Evolutionary conservation across 2,888 invertebrate species (phyloP), one percentile per base, ranked within the genome.

Genomic region (Psylliodes chrysocephalus): DNA sequence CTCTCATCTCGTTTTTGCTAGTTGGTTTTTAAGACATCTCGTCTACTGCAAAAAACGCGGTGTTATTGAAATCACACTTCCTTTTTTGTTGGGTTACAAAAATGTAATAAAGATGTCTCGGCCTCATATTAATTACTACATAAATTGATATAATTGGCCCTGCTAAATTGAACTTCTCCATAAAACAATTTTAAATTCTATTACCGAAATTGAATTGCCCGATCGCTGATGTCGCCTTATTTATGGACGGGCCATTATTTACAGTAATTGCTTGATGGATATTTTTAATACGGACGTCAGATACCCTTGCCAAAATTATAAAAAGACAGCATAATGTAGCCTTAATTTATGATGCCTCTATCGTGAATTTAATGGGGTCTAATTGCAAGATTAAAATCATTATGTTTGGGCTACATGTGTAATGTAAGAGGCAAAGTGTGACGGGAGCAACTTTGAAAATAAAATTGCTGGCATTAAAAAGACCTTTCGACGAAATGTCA

Each of bases 131-230:
- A 46, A 22, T 46, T 46, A 10, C 22, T 12, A 7, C 46, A 46
- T 46, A 46, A 46, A 46, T 46, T 46, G 46, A 46, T 49, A 28
- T 49, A 49, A 49, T 49, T 49, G 49, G 28, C 12, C 28, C 6
- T n/a, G 15, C 10, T 28, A 49, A 49, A 49, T 49, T 28, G 49
- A 49, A 49, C 14, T 49, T 49, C 49, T 49, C 49, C 49, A 49
- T 49, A 49, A 49, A 49, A 49, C 49, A 28, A 28, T 49, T 49
- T 49, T 49, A 49, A 49, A 49, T 49, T 49, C 49, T 49, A 49
- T 49, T 49, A 49, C 28, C 49, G 28, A 49, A 49, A 49, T 49
- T 28, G 30, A 49, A 49, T n/a, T n/a, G n/a, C n/a, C n/a, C n/a
- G n/a, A n/a, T 6, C 15, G 49, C 49, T 49, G 49, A 28, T 49